Evolutionary conservation across 2,797 vertebrate genomes (phyloP).

Genomic region (Atherinosoma microstoma): DNA sequence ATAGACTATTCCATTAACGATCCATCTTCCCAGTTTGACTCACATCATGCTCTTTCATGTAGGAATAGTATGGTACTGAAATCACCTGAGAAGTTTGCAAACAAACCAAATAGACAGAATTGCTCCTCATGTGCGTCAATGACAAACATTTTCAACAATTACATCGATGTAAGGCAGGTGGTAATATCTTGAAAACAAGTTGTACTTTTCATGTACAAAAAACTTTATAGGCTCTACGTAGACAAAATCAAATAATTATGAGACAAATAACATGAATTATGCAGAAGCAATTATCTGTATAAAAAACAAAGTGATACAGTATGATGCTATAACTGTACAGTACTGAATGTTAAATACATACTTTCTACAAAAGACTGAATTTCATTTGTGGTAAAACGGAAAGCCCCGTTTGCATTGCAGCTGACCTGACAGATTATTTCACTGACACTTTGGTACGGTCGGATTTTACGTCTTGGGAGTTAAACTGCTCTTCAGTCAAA

Average conservation of each 20-base stretch:
- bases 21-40: constrained; percentile 51
- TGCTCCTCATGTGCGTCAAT: constrained; percentile 43
- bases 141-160: constrained; percentile 35
- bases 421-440: background rate
- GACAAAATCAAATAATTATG: constrained; percentile 26
- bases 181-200: constrained; percentile 38
- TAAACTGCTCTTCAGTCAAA: background rate
- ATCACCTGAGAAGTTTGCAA: constrained; percentile 82
- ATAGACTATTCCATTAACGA: constrained; percentile 1
- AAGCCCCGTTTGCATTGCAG: background rate
- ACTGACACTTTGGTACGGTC: background rate
- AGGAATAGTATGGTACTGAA: constrained; percentile 57
- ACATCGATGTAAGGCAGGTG: constrained; percentile 69
- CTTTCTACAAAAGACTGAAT: constrained; percentile 6
- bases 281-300: constrained; percentile 25
- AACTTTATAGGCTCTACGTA: constrained; percentile 24
- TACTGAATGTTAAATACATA: constrained; percentile 24
- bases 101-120: constrained; percentile 65
- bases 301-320: constrained; percentile 21
- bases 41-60: constrained; percentile 19
- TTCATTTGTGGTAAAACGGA: background rate
- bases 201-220: constrained; percentile 37
- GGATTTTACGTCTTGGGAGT: background rate
- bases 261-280: constrained; percentile 46
- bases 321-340: constrained; percentile 21